A percentile compares a stretch with the other conserved stretches of the same genome.
Conservation (phyloP, 2,797 vertebrate genomes). For the Notoglanidium macrostoma region DNA sequence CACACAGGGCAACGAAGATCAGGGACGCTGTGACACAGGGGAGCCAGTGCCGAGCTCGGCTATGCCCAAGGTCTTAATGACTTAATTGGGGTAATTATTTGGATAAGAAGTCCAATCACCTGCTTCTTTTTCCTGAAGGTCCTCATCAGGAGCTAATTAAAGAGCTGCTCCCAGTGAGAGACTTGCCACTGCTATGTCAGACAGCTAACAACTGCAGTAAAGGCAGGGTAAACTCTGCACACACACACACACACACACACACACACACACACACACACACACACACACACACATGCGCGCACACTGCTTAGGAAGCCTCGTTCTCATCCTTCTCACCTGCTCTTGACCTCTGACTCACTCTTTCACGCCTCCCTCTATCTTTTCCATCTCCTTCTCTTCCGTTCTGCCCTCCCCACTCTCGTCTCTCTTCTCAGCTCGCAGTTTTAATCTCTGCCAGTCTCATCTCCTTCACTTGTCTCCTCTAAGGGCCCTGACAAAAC, state of each 20-base stretch:
- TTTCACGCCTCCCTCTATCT: constrained; percentile 18
- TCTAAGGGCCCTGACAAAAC: constrained; percentile 27
- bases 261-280: constrained; percentile 11
- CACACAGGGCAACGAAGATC: constrained; percentile 52
- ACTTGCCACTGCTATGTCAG: constrained; percentile 51
- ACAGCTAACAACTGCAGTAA: constrained; percentile 39
- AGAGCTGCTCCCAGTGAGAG: constrained; percentile 73
- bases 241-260: constrained; percentile 28
- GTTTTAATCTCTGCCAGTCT: constrained; percentile 4
- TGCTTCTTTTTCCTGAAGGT: constrained; percentile 74
- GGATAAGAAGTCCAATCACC: constrained; percentile 80
- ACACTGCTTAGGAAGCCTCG: not conserved
- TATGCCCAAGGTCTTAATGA: constrained; percentile 70
- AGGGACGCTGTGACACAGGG: constrained; percentile 67
- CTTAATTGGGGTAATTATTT: constrained; percentile 81
- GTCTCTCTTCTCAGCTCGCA: not conserved
- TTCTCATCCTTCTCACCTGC: constrained; percentile 39
- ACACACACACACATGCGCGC: constrained; percentile 17
- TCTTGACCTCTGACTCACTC: constrained; percentile 33
- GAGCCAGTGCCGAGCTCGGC: constrained; percentile 66
- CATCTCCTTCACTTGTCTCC: constrained; percentile 26
- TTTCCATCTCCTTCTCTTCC: constrained; percentile 12
- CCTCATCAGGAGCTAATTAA: constrained; percentile 80
- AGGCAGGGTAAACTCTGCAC: constrained; percentile 37
- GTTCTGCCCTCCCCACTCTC: not conserved